Evolutionary conservation across 2,113 vertebrate species (phyloP).

Genomic region (Thunnus maccoyii): DNA sequence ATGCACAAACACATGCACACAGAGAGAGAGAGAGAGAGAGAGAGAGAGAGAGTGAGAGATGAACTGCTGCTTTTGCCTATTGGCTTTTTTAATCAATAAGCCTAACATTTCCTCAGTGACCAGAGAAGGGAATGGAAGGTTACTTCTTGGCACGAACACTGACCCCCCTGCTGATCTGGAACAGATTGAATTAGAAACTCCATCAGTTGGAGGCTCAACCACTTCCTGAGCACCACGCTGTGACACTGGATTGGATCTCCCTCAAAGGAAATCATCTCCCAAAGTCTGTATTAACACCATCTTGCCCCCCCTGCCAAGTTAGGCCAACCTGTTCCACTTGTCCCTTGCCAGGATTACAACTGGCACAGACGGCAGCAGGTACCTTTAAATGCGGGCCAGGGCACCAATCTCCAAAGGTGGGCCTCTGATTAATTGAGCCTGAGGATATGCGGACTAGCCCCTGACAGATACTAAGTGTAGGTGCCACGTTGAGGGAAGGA

Average conservation of each 20-base stretch:
- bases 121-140: conserved; percentile 51
- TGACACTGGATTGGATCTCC: conserved; percentile 71
- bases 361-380: conserved; percentile 59
- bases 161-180: conserved; percentile 58
- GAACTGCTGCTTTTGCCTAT: conserved; percentile 12
- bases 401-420: conserved; percentile 65
- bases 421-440: conserved; percentile 79
- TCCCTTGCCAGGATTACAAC: conserved; percentile 56
- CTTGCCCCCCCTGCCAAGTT: conserved; percentile 51
- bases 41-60: neutral
- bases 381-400: conserved; percentile 60
- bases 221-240: conserved; percentile 67
- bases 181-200: conserved; percentile 79
- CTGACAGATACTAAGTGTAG: conserved; percentile 77
- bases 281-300: conserved; percentile 74
- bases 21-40: too few relatives aligned
- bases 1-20: too few relatives aligned
- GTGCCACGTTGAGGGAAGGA: conserved; percentile 67
- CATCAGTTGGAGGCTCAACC: conserved; percentile 65
- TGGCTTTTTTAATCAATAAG: conserved; percentile 39
- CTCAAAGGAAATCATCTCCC: conserved; percentile 77
- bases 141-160: conserved; percentile 33
- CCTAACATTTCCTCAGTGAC: conserved; percentile 53
- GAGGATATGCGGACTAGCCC: conserved; percentile 48
- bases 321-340: conserved; percentile 65